Conservation (phyloP, 2,888 invertebrate genomes). For the Gastracanthus pulcherrimus region DNA sequence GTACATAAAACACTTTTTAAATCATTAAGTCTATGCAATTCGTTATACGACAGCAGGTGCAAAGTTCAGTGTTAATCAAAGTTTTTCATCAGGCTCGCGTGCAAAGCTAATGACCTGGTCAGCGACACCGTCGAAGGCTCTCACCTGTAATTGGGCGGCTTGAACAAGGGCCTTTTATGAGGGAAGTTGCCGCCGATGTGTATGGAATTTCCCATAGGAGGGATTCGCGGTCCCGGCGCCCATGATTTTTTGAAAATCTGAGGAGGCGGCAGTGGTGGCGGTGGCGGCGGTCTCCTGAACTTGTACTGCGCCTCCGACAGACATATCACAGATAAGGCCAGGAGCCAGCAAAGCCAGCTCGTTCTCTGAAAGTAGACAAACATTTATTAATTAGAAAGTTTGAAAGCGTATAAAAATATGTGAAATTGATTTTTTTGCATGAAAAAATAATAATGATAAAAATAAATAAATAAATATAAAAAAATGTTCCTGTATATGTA, state of each 20-base stretch:
- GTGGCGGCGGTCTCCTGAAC: conserved; percentile 73
- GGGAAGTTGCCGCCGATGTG: conserved; percentile 66
- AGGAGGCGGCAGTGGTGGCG: conserved; percentile 67
- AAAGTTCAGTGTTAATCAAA: too few species aligned
- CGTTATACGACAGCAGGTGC: too few species aligned
- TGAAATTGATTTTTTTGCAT: too few species aligned
- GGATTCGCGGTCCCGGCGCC: conserved; percentile 69
- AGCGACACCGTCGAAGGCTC: too few species aligned
- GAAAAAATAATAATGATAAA: too few species aligned
- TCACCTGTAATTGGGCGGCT: conserved; percentile 68
- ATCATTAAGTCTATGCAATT: too few species aligned
- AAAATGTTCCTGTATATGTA: too few species aligned
- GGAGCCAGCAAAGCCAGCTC: conserved; percentile 67
- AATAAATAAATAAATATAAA: too few species aligned
- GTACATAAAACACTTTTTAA: too few species aligned
- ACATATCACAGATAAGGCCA: conserved; percentile 64
- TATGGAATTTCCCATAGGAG: conserved; percentile 69
- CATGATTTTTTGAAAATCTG: conserved; percentile 71
- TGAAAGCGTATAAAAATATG: neutral
- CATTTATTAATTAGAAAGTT: neutral
- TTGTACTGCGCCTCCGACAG: conserved; percentile 72
- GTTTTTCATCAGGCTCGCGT: too few species aligned
- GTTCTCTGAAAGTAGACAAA: conserved; percentile 61
- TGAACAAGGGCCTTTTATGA: conserved; percentile 68
- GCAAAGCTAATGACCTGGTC: neutral